A percentile compares a stretch with the other conserved stretches of the same genome.
These are phyloP conservation scores for Semaprochilodus insignis DNA, from an alignment of 2,797 vertebrate species.

Conservation along the genomic window DNA sequence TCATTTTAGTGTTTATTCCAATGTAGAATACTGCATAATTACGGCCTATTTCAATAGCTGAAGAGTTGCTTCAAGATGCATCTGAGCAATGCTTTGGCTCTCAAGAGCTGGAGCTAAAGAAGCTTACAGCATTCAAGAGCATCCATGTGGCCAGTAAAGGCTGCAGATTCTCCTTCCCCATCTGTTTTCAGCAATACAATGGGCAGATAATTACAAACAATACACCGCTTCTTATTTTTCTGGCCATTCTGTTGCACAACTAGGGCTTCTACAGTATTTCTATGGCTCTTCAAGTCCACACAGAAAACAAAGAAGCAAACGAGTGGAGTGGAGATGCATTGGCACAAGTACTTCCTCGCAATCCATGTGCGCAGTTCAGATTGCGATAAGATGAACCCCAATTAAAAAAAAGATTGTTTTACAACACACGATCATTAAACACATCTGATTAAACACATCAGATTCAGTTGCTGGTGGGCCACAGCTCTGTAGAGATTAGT, in stretches of 20 bases:
- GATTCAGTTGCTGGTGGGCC: no score
- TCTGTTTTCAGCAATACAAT: conserved; percentile 5
- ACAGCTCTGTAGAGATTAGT: no score
- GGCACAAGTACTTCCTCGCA: no score
- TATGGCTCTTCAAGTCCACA: background rate
- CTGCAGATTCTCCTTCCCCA: background rate
- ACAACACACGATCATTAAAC: no score
- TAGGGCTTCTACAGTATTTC: background rate
- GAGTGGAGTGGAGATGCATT: no score
- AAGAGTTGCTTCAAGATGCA: background rate
- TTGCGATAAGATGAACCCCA: background rate
- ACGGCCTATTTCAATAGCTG: background rate
- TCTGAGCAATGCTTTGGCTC: no score
- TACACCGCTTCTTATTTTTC: background rate
- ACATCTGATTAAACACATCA: no score
- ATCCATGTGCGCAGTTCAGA: background rate
- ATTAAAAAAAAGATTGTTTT: background rate
- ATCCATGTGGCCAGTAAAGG: background rate
- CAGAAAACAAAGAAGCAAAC: background rate
- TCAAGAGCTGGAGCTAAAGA: background rate
- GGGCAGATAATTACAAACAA: background rate
- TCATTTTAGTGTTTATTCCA: background rate
- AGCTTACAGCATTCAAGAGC: background rate
- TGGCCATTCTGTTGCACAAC: background rate
- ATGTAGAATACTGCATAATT: background rate